Conservation (phyloP, 1,140 invertebrate genomes). For the Diachasmimorpha longicaudata region DNA sequence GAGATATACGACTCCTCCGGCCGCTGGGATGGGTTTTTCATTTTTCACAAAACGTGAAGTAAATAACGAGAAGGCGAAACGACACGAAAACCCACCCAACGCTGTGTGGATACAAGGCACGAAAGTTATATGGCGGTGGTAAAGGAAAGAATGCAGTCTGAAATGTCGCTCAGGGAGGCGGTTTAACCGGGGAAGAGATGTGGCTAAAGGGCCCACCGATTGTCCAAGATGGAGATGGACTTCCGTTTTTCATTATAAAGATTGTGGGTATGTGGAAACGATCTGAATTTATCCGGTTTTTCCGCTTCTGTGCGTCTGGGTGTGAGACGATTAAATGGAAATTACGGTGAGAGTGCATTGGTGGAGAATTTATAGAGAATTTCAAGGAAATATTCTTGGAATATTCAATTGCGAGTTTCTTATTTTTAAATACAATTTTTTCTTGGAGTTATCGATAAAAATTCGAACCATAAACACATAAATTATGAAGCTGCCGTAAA, state of each 20-base stretch:
- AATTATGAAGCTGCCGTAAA: no score
- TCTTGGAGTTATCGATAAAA: no score
- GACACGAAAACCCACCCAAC: constrained; percentile 33
- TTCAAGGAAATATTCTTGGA: no score
- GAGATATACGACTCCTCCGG: constrained; percentile 15
- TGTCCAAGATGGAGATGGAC: constrained; percentile 19
- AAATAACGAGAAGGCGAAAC: constrained; percentile 37
- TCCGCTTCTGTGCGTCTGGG: neutral
- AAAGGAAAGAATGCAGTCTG: constrained; percentile 31
- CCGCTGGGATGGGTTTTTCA: constrained; percentile 24
- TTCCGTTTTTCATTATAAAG: constrained; percentile 25
- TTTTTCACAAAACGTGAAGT: constrained; percentile 36
- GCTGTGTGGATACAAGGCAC: neutral
- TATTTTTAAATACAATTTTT: no score
- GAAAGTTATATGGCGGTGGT: constrained; percentile 3
- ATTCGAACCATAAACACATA: no score
- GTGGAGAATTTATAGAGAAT: no score
- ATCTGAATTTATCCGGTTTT: neutral
- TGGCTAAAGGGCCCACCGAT: constrained; percentile 9
- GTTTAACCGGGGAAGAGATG: constrained; percentile 13
- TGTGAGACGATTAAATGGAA: neutral
- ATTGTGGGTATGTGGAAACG: neutral
- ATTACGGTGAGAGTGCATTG: neutral
- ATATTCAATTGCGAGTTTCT: no score
- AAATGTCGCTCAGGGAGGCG: constrained; percentile 37